Evolutionary conservation across 92 coral and sea anemone genomes (phyloP).

Genomic region (Galaxea fascicularis): DNA sequence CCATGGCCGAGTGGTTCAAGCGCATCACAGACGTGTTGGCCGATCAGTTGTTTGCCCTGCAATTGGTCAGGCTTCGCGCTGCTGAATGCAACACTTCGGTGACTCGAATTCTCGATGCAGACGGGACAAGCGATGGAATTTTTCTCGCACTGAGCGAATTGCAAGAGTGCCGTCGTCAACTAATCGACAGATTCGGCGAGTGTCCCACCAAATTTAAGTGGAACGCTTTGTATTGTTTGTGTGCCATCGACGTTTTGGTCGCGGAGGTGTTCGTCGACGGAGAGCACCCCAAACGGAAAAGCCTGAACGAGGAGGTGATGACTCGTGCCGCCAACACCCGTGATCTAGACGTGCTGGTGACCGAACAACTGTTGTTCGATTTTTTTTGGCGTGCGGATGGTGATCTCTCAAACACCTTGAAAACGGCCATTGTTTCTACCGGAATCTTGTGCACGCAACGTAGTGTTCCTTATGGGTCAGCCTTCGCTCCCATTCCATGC

Average conservation of each 20-base stretch:
- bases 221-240: neutral
- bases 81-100: neutral
- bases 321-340: neutral
- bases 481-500: neutral
- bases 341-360: neutral
- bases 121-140: too few relatives aligned
- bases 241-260: neutral
- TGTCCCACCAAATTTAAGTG: slow-evolving; percentile 17
- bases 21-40: neutral
- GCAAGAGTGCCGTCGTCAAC: neutral
- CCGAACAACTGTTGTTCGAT: neutral
- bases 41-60: slow-evolving; percentile 14
- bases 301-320: neutral
- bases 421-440: neutral
- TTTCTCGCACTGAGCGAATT: too few relatives aligned
- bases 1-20: slow-evolving; percentile 14
- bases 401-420: neutral
- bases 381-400: neutral
- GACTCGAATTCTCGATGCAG: too few relatives aligned
- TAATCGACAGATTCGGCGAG: slow-evolving; percentile 3
- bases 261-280: slow-evolving; percentile 4
- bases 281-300: neutral
- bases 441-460: neutral
- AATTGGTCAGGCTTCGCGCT: neutral
- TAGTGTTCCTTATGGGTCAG: neutral